phyloP scores from a whole-genome alignment of 2,888 invertebrate species.

The Dryobota labecula region DNA sequence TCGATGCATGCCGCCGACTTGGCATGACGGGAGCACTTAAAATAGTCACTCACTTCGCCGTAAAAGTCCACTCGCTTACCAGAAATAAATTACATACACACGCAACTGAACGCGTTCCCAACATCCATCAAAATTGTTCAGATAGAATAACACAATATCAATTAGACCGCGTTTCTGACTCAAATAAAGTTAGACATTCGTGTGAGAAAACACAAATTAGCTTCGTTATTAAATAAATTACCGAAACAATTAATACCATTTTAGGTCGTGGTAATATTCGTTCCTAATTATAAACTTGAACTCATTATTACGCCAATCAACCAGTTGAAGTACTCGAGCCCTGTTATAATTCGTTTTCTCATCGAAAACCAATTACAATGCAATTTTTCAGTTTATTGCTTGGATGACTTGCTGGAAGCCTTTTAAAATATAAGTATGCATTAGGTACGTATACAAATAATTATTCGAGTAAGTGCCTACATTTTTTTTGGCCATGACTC shows the following conservation, averaged over 20 bases:
- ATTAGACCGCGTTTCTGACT: constrained; percentile 29
- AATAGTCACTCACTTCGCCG: constrained; percentile 74
- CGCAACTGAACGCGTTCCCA: constrained; percentile 51
- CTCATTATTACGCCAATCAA: constrained; percentile 58
- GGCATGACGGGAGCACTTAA: constrained; percentile 72
- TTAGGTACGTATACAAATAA: constrained; percentile 22
- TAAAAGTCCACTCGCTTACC: constrained; percentile 74
- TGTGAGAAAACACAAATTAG: constrained; percentile 41
- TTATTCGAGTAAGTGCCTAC: constrained; percentile 26
- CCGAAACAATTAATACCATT: constrained; percentile 32
- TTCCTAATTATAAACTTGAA: constrained; percentile 58
- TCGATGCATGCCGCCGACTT: constrained; percentile 49
- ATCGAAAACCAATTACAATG: constrained; percentile 75
- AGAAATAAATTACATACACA: constrained; percentile 68
- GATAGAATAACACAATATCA: constrained; percentile 35
- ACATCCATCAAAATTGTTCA: constrained; percentile 51
- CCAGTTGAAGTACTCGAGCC: constrained; percentile 33
- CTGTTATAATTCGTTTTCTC: constrained; percentile 66
- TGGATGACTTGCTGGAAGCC: constrained; percentile 76
- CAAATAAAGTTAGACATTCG: constrained; percentile 35
- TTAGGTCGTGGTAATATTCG: constrained; percentile 39
- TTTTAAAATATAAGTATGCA: constrained; percentile 40
- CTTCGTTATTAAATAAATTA: constrained; percentile 31
- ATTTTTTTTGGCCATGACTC: constrained; percentile 50
- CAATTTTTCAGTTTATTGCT: constrained; percentile 76